These are phyloP conservation scores for Hydrozoanthus tunicans DNA, from an alignment of 64 coral and sea anemone genomes.

Conservation along the genomic window DNA sequence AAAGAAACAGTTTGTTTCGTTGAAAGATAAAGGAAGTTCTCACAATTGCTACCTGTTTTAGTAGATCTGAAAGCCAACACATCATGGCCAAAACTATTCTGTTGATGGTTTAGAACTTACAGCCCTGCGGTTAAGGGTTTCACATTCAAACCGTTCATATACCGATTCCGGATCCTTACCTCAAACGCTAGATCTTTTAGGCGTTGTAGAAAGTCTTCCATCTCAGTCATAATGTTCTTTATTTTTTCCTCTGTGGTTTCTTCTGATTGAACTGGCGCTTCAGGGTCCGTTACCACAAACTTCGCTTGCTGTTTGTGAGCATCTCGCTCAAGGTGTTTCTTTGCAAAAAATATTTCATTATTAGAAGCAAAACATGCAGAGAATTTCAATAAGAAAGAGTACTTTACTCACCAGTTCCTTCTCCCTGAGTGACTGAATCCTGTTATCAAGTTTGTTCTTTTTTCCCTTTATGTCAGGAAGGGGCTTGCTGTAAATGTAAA, in stretches of 20 bases:
- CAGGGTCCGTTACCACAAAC: conserved; percentile 6
- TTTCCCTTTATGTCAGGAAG: conserved; percentile 61
- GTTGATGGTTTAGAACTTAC: too few species aligned
- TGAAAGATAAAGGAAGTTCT: too few species aligned
- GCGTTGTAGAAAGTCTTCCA: conserved; percentile 73
- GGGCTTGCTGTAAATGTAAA: conserved; percentile 39
- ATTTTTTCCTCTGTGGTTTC: conserved; percentile 50
- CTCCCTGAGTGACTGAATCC: conserved; percentile 36
- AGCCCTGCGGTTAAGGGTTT: neutral
- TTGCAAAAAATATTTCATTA: neutral
- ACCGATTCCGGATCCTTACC: conserved; percentile 16
- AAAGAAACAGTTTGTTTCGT: too few species aligned
- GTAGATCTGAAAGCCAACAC: too few species aligned
- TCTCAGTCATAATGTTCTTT: conserved; percentile 49
- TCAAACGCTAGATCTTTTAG: conserved; percentile 86
- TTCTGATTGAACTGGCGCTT: conserved; percentile 2
- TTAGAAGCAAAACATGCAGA: neutral
- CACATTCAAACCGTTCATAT: neutral
- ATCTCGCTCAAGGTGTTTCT: conserved; percentile 39
- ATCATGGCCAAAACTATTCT: too few species aligned
- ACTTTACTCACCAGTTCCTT: conserved; percentile 43
- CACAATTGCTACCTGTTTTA: too few species aligned
- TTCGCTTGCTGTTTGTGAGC: conserved; percentile 64
- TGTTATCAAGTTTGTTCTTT: conserved; percentile 60
- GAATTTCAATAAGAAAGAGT: neutral